These are phyloP conservation scores for Peromyscus melanophrys DNA, from an alignment of 2,797 vertebrate genomes.

Conservation along the genomic window DNA sequence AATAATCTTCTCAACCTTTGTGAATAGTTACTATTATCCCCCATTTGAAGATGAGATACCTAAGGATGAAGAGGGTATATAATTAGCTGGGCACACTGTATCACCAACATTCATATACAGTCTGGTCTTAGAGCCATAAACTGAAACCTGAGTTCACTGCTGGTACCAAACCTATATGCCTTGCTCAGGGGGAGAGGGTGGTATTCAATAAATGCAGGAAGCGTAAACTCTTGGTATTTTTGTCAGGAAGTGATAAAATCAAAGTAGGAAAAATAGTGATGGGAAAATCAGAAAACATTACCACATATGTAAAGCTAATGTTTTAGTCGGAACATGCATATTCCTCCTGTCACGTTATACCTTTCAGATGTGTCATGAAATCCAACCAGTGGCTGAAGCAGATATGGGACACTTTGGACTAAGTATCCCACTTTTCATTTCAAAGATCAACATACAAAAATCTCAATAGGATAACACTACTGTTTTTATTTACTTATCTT, in stretches of 20 bases:
- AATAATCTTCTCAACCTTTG: constrained; percentile 29
- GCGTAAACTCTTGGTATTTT: constrained; percentile 3
- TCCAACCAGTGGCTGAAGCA: constrained; percentile 3
- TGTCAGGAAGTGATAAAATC: constrained; percentile 32
- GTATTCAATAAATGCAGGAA: constrained; percentile 34
- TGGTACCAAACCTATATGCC: not conserved
- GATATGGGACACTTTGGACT: not conserved
- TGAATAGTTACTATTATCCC: not conserved
- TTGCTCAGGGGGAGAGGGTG: not conserved
- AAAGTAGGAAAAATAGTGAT: not conserved
- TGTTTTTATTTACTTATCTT: not conserved
- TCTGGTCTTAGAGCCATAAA: not conserved
- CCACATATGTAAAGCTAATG: not conserved
- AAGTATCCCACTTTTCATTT: constrained; percentile 13
- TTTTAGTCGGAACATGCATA: constrained; percentile 17
- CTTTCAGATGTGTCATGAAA: constrained; percentile 44
- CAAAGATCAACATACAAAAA: constrained; percentile 52
- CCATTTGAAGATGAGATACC: constrained; percentile 23
- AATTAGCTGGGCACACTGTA: not conserved
- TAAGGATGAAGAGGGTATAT: not conserved
- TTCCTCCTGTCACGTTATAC: constrained; percentile 11
- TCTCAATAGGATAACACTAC: not conserved
- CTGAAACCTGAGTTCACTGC: not conserved
- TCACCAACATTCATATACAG: not conserved
- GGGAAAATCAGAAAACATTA: not conserved